phyloP scores from a whole-genome alignment of 1,140 invertebrate species.

The Metaphire vulgaris region DNA sequence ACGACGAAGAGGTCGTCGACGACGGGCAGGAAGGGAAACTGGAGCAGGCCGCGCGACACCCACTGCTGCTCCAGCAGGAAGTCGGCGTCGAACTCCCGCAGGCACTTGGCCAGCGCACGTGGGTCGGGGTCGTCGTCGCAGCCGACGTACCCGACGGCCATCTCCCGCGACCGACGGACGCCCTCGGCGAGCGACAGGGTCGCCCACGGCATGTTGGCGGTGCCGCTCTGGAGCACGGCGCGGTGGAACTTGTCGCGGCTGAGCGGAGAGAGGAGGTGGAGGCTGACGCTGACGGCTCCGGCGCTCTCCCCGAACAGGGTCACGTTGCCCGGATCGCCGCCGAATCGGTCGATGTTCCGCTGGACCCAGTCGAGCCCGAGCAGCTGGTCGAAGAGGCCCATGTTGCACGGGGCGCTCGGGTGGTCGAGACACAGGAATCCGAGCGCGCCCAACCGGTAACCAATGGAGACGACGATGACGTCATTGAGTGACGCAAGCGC shows the following conservation, averaged over 20 bases:
- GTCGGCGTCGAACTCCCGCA: slow-evolving; percentile 63
- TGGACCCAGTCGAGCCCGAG: slow-evolving; percentile 67
- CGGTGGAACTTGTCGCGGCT: slow-evolving; percentile 39
- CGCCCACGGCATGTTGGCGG: slow-evolving; percentile 43
- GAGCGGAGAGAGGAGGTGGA: slow-evolving; percentile 34
- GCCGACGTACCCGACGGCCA: slow-evolving; percentile 37
- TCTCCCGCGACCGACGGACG: not conserved
- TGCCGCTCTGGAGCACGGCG: slow-evolving; percentile 46
- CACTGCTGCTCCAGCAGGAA: slow-evolving; percentile 75
- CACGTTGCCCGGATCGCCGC: slow-evolving; percentile 39
- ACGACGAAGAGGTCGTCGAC: slow-evolving; percentile 83
- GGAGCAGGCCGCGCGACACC: slow-evolving; percentile 63
- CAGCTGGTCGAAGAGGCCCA: slow-evolving; percentile 77
- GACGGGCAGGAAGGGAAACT: slow-evolving; percentile 73
- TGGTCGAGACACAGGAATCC: slow-evolving; percentile 82
- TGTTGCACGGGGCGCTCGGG: slow-evolving; percentile 84
- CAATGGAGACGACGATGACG: slow-evolving; percentile 85
- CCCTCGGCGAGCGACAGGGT: slow-evolving; percentile 33
- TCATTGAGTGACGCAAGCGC: slow-evolving; percentile 69
- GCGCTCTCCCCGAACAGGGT: slow-evolving; percentile 44
- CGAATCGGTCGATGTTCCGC: slow-evolving; percentile 43
- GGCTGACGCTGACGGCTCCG: slow-evolving; percentile 33
- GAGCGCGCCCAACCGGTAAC: slow-evolving; percentile 75
- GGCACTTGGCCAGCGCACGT: slow-evolving; percentile 69
- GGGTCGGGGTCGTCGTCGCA: slow-evolving; percentile 47